A percentile compares a stretch with the other conserved stretches of the same genome.
These are phyloP conservation scores for Onychomys torridus DNA, from an alignment of 2,797 vertebrate species.

Conservation along the genomic window DNA sequence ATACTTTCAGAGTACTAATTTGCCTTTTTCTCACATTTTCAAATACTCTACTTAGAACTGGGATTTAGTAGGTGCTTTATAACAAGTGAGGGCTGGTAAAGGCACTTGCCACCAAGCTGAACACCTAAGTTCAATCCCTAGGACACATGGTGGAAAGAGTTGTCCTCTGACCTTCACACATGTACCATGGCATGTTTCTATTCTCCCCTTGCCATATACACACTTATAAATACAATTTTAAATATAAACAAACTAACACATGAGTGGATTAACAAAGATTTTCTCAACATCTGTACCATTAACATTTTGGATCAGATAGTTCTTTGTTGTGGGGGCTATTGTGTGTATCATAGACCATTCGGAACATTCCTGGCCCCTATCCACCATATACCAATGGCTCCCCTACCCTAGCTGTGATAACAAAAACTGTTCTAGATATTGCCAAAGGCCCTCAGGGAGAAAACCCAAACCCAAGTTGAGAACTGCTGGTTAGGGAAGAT, in stretches of 20 bases:
- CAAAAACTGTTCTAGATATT: neutral
- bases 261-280: neutral
- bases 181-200: neutral
- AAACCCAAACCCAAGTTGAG: neutral
- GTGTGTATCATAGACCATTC: neutral
- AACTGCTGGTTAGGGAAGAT: neutral
- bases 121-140: neutral
- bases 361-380: neutral
- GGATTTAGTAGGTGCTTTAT: conserved; percentile 20
- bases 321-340: neutral
- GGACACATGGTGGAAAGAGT: neutral
- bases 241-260: neutral
- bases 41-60: neutral
- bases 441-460: neutral
- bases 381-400: neutral
- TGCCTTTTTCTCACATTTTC: neutral
- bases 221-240: neutral
- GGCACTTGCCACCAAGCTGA: neutral
- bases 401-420: neutral
- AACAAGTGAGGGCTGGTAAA: neutral
- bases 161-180: neutral
- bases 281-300: neutral
- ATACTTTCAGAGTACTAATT: neutral
- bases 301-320: neutral
- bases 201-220: neutral